These are phyloP conservation scores for Oxyruncus cristatus DNA, from an alignment of 2,113 vertebrate species.

Conservation along the genomic window DNA sequence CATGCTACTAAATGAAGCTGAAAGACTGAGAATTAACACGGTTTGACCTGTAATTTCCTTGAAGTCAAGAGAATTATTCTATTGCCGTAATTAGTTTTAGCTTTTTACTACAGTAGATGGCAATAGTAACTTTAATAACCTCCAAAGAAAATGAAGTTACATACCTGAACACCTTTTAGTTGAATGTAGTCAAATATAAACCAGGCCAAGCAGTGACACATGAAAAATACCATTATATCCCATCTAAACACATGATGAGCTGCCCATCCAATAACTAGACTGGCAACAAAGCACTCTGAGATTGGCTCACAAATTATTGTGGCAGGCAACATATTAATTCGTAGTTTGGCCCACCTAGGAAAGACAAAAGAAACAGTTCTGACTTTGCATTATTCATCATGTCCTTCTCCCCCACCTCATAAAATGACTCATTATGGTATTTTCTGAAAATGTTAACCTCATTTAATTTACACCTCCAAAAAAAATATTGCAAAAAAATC, in stretches of 20 bases:
- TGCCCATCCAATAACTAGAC: conserved; percentile 96
- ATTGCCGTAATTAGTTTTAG: background rate
- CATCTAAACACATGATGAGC: conserved; percentile 92
- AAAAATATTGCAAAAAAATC: background rate
- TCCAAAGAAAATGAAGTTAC: background rate
- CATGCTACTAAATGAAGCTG: background rate
- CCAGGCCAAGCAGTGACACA: conserved; percentile 98
- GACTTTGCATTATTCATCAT: background rate
- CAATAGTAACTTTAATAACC: background rate
- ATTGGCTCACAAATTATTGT: conserved; percentile 94
- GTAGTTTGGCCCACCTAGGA: conserved; percentile 91
- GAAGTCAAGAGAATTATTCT: background rate
- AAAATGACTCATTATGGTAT: background rate
- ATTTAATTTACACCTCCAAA: background rate
- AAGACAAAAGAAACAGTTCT: background rate
- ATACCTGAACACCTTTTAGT: conserved; percentile 93
- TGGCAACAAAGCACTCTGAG: conserved; percentile 96
- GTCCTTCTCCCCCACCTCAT: background rate
- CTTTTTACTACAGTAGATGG: background rate
- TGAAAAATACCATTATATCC: conserved; percentile 99
- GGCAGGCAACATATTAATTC: conserved; percentile 96
- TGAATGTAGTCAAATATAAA: conserved; percentile 97
- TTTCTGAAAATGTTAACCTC: background rate
- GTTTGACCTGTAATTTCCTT: background rate
- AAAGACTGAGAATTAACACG: background rate